Base-by-base conservation (phyloP, 2,888 invertebrate genomes). In the Cheilosia soror region DNA sequence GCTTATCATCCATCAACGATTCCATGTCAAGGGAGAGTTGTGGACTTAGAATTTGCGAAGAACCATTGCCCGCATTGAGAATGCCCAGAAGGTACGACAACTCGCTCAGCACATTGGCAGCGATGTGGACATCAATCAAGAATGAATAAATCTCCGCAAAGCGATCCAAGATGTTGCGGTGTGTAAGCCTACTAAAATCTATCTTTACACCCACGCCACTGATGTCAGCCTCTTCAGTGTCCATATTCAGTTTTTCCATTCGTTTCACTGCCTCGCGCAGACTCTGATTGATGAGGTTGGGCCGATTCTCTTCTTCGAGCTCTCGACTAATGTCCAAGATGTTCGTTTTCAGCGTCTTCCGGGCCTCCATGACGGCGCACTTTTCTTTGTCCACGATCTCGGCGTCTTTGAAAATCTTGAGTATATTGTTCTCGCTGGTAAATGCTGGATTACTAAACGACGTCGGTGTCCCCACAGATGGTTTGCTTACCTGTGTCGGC, bases 341-440 rank as follows among this genome's bases (percentile, higher is more conserved):
- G 69, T 89, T 89, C 2, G 89, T 73, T 33, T 90, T 89, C 15
- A 92, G 87, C 0, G 88, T 87, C 75, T 90, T 90, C 0, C 91
- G 89, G 0, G 91, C 92, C 79, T 90, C 90, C 57, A 89, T 80
- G 4, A 90, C 88, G 6, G 88, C 87, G 2, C 89, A 89, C 25
- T 91, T 89, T 15, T 89, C 89, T 40, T 88, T 89, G 57, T 91
- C 91, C 2, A 89, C 87, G 6, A 90, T 82, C 76, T 92, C 92
- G 7, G 88, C 85, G 15, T 88, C 90, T 44, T 90, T 89, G 4
- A 90, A 89, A 27, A 91, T 86, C 47, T 90, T 88, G 9, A 90
- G 84, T 5, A 92, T 88, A 81, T 92, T 92, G 57, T 92, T 92
- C n/a, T 92, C 92, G 51, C 89, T 90, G 76, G 91, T 90, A 80